A percentile compares a stretch with the other conserved stretches of the same genome.
These are phyloP conservation scores for Drosophila ironensis DNA, from an alignment of 1,140 invertebrate species.

Conservation along the genomic window DNA sequence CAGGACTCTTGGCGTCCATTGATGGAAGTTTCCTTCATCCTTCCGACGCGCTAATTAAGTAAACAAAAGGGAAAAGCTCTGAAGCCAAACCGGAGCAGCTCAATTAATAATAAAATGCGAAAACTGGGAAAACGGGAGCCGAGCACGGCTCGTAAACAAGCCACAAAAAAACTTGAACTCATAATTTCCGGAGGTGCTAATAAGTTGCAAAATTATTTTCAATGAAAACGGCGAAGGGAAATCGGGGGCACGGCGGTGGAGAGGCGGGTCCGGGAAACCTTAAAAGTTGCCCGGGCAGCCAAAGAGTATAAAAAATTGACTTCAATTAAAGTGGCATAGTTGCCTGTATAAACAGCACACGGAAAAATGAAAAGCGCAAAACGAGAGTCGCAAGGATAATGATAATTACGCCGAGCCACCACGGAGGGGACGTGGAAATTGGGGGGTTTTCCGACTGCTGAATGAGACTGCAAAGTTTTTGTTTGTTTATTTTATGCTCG, in stretches of 20 bases:
- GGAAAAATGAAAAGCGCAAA: conserved; percentile 72
- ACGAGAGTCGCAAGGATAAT: conserved; percentile 60
- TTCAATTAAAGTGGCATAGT: conserved; percentile 79
- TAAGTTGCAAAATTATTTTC: conserved; percentile 78
- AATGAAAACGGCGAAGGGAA: conserved; percentile 54
- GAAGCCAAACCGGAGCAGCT: conserved; percentile 52
- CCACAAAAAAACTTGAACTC: conserved; percentile 66
- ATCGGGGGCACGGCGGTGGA: not conserved
- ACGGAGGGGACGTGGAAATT: not conserved
- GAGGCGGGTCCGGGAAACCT: not conserved
- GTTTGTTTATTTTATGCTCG: conserved; percentile 69
- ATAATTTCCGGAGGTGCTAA: conserved; percentile 80
- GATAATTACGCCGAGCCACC: conserved; percentile 62
- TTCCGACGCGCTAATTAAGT: conserved; percentile 60
- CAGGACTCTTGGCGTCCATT: conserved; percentile 8
- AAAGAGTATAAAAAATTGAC: conserved; percentile 73
- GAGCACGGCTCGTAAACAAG: conserved; percentile 62
- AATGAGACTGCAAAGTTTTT: conserved; percentile 74
- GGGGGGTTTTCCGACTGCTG: conserved; percentile 25
- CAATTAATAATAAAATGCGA: conserved; percentile 68
- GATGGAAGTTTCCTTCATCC: conserved; percentile 25
- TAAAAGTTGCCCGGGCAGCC: conserved; percentile 42
- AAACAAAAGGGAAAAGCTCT: conserved; percentile 56
- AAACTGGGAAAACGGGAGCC: conserved; percentile 5
- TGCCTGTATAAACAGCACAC: conserved; percentile 68